Percentiles rank a stretch among this genome's conserved stretches.
Conservation (phyloP, 2,797 vertebrate genomes). For the Peromyscus aztecus region DNA sequence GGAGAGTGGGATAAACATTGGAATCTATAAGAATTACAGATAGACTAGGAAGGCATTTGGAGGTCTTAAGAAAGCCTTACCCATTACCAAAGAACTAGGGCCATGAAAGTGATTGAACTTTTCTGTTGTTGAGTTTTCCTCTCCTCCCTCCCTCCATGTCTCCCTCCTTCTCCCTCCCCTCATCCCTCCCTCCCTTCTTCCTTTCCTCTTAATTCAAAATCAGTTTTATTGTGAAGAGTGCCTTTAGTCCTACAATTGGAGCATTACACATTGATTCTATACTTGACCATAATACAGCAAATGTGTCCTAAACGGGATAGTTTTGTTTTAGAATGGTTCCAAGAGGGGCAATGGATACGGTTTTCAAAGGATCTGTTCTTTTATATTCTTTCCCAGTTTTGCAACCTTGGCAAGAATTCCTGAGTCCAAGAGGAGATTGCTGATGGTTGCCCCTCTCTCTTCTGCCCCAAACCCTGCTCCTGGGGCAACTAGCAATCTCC, state of each 20-base stretch:
- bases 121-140: background rate
- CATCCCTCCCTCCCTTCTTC: background rate
- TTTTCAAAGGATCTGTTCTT: conserved; percentile 66
- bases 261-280: conserved; percentile 17
- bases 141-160: background rate
- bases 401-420: conserved; percentile 79
- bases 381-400: conserved; percentile 73
- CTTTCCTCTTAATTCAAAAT: conserved; percentile 15
- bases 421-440: conserved; percentile 77
- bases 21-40: conserved; percentile 46
- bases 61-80: background rate
- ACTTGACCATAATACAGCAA: background rate
- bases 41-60: conserved; percentile 17
- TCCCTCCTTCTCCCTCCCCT: too few relatives aligned
- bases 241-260: conserved; percentile 18
- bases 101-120: background rate
- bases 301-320: conserved; percentile 23
- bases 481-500: conserved; percentile 80
- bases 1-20: background rate
- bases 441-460: conserved; percentile 80
- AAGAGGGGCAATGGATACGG: conserved; percentile 52
- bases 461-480: conserved; percentile 83
- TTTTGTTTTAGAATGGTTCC: conserved; percentile 43
- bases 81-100: conserved; percentile 10
- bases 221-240: background rate